Percentiles rank a stretch among this genome's conserved stretches.
Evolutionary conservation across 2,797 vertebrate genomes (phyloP).

Genomic region (Nasua narica): DNA sequence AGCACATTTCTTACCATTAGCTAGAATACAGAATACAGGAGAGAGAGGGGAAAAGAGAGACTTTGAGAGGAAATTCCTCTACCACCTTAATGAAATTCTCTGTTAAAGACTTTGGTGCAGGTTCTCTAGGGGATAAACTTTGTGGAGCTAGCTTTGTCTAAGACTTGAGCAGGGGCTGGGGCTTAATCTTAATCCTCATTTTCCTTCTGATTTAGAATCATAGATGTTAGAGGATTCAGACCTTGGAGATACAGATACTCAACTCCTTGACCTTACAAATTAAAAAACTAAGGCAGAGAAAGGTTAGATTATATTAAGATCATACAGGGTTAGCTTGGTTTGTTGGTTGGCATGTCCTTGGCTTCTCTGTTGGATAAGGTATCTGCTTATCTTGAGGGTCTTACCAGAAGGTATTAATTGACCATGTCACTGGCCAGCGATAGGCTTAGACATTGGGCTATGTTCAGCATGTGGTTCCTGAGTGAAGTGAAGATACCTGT

Average conservation of each 20-base stretch:
- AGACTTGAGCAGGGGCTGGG: not conserved
- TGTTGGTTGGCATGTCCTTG: not conserved
- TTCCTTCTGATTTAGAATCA: conserved; percentile 5
- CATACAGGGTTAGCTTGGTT: not conserved
- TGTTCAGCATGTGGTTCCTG: not conserved
- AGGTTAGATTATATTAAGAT: not conserved
- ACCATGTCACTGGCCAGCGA: not conserved
- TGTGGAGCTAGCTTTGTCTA: not conserved
- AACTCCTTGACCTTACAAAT: not conserved
- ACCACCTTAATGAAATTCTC: not conserved
- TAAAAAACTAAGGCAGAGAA: not conserved
- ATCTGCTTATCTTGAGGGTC: not conserved
- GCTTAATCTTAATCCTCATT: not conserved
- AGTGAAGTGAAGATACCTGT: not conserved
- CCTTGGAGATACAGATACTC: not conserved
- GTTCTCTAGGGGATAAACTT: not conserved
- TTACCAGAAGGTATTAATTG: not conserved
- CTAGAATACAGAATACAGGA: not conserved
- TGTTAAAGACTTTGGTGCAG: not conserved
- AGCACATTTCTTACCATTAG: not conserved
- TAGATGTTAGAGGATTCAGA: not conserved
- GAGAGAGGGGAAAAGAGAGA: not conserved
- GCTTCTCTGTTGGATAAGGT: not conserved
- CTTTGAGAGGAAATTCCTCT: not conserved
- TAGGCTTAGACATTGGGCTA: not conserved